phyloP scores from a whole-genome alignment of 2,888 invertebrate genomes.

The Drosophila paranaensis region DNA sequence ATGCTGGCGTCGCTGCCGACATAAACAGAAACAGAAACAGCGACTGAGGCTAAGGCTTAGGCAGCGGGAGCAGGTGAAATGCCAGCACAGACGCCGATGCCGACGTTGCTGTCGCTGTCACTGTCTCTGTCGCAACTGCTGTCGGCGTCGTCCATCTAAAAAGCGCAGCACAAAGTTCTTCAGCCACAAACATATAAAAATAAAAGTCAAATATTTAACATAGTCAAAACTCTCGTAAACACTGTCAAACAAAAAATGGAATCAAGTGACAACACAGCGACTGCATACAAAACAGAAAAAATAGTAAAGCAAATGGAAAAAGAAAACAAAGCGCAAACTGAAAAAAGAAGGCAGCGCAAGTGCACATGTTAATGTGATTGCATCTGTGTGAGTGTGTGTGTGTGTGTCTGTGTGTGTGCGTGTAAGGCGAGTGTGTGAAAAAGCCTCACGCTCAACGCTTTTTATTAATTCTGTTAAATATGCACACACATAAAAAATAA shows the following conservation, averaged over 20 bases:
- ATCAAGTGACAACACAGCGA: constrained; percentile 39
- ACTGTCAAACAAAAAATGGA: constrained; percentile 17
- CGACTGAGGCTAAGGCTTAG: neutral
- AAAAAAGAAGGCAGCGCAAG: constrained; percentile 41
- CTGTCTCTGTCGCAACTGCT: neutral
- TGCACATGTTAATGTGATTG: constrained; percentile 35
- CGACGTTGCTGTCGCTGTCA: neutral
- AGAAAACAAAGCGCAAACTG: constrained; percentile 24
- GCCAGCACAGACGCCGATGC: neutral
- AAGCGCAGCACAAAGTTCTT: constrained; percentile 3
- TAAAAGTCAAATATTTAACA: constrained; percentile 30
- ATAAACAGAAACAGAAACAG: neutral
- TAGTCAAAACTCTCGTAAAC: constrained; percentile 25
- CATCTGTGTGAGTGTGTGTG: neutral
- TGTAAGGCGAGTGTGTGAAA: constrained; percentile 56
- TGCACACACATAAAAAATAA: constrained; percentile 40
- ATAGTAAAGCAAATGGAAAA: constrained; percentile 41
- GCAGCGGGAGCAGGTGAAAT: constrained; percentile 14
- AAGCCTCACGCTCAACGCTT: constrained; percentile 57
- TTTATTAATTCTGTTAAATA: constrained; percentile 65
- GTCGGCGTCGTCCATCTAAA: neutral
- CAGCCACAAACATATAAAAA: constrained; percentile 18
- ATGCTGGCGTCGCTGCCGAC: constrained; percentile 6
- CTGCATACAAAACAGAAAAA: constrained; percentile 44
- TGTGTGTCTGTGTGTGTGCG: constrained; percentile 42